These are phyloP conservation scores for Anniella stebbinsi DNA, from an alignment of 2,797 vertebrate species.

Conservation along the genomic window DNA sequence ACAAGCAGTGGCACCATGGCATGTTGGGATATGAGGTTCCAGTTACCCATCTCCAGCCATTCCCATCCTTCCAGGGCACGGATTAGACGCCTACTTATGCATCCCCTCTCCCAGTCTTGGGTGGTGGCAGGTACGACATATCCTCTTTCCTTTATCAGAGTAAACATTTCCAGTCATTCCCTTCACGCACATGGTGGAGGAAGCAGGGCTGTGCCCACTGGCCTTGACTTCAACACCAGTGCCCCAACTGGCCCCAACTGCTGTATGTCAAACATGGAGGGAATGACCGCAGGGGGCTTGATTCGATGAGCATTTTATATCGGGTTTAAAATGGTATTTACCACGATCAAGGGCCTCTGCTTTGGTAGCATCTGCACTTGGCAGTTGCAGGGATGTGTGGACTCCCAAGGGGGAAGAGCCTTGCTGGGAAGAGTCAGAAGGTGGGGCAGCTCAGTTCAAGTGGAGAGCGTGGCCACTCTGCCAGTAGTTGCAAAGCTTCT, in stretches of 20 bases:
- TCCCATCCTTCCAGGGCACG: slow-evolving; percentile 93
- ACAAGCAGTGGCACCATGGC: slow-evolving; percentile 98
- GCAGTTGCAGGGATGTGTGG: not conserved
- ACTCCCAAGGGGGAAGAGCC: not conserved
- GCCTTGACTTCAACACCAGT: not conserved
- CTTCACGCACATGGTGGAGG: not conserved
- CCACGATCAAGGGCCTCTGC: not conserved
- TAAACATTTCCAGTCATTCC: not conserved
- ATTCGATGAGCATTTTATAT: not conserved
- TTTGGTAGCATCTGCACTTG: not conserved
- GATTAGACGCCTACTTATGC: slow-evolving; percentile 94
- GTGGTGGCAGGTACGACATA: slow-evolving; percentile 91
- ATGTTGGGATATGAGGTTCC: slow-evolving; percentile 99
- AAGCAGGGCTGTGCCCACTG: not conserved
- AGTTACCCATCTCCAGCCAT: slow-evolving; percentile 98
- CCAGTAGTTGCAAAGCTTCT: not conserved
- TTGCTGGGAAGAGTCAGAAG: not conserved
- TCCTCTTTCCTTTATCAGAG: not conserved
- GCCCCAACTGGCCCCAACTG: not conserved
- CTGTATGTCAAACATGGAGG: not conserved
- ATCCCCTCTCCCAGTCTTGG: slow-evolving; percentile 95
- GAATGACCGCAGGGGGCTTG: not conserved
- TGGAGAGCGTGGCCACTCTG: not conserved
- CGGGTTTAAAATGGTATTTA: not conserved
- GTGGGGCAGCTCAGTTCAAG: no score